A percentile compares a stretch with the other conserved stretches of the same genome.
Conservation (phyloP, 2,888 invertebrate species). For the Melanostoma scalare region DNA sequence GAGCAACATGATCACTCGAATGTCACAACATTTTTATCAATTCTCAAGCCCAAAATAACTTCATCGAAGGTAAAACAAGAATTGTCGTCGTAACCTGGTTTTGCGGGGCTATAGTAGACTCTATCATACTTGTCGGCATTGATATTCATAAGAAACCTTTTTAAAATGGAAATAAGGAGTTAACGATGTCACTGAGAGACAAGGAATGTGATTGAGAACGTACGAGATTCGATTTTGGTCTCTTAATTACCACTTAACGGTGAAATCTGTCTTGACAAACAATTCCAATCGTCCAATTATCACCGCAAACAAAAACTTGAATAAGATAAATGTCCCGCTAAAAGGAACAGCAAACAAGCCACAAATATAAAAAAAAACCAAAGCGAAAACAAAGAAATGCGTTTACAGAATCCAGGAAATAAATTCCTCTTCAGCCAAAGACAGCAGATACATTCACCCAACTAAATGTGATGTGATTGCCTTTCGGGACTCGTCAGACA, state of each 20-base stretch:
- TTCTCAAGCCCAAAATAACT: too few species aligned
- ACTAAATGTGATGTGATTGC: constrained; percentile 18
- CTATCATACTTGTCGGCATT: too few species aligned
- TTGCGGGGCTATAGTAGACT: too few species aligned
- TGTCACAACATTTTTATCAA: too few species aligned
- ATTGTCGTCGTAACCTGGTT: too few species aligned
- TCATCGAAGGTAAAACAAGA: too few species aligned
- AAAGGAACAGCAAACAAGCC: constrained; percentile 17
- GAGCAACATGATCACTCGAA: too few species aligned
- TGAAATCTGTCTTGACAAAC: constrained; percentile 34
- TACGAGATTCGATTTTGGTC: constrained; percentile 1
- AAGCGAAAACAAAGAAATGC: constrained; percentile 21
- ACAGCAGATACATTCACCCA: constrained; percentile 25
- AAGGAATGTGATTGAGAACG: too few species aligned
- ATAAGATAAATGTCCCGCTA: constrained; percentile 27
- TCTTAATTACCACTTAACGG: constrained; percentile 47
- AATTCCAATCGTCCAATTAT: constrained; percentile 52
- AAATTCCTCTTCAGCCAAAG: constrained; percentile 38
- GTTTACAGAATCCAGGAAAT: constrained; percentile 60
- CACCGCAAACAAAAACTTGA: constrained; percentile 24
- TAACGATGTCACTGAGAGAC: too few species aligned
- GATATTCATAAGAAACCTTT: too few species aligned
- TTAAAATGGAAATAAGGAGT: too few species aligned
- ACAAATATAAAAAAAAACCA: neutral
- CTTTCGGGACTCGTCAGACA: constrained; percentile 34